Evolutionary conservation across 1,140 invertebrate species (phyloP).

Genomic region (Cecropterus lyciades): DNA sequence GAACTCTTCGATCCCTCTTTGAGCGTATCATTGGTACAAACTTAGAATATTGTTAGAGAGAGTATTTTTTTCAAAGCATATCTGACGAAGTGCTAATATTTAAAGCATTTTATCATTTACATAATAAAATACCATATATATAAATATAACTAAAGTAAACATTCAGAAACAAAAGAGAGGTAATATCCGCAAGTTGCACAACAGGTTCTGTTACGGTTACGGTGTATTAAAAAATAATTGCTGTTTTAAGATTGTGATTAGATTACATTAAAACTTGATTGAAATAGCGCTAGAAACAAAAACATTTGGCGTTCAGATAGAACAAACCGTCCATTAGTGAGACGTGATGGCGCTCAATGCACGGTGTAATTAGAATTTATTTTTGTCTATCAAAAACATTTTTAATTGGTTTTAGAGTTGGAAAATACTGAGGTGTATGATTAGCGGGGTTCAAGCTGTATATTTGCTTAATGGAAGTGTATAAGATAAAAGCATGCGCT

Average conservation of each 20-base stretch:
- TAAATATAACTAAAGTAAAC: neutral
- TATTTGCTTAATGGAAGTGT: conserved; percentile 83
- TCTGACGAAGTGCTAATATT: too few relatives aligned
- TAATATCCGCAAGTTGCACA: neutral
- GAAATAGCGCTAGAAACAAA: conserved; percentile 52
- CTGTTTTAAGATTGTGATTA: conserved; percentile 22
- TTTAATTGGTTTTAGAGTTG: conserved; percentile 78
- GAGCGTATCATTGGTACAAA: too few relatives aligned
- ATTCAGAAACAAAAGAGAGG: neutral
- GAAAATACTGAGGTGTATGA: conserved; percentile 76
- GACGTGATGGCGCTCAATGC: conserved; percentile 38
- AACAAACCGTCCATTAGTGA: conserved; percentile 63
- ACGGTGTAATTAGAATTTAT: conserved; percentile 66
- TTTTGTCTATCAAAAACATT: conserved; percentile 83
- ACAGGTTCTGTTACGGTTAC: conserved; percentile 6
- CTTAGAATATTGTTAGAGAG: too few relatives aligned
- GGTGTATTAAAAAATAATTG: conserved; percentile 9
- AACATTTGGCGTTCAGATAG: conserved; percentile 54
- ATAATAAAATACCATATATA: too few relatives aligned
- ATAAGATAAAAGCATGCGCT: conserved; percentile 77
- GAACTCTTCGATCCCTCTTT: too few relatives aligned
- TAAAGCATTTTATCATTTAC: too few relatives aligned
- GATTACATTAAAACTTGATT: conserved; percentile 27
- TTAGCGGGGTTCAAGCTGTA: conserved; percentile 74
- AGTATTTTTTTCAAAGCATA: too few relatives aligned